Conservation (phyloP, 2,888 invertebrate genomes). For the Ennomos quercinarius region DNA sequence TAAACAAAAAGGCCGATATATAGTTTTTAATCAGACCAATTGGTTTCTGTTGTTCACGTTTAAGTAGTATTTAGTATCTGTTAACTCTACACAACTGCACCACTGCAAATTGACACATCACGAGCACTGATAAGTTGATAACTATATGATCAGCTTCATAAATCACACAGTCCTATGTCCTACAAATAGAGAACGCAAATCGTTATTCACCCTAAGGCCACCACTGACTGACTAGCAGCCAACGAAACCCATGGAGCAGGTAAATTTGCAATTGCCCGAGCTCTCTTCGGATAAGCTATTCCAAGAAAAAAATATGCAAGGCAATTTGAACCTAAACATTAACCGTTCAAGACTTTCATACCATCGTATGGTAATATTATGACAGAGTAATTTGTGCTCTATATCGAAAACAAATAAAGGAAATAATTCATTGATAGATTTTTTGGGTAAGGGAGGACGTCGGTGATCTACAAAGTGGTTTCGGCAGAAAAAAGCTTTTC, state of each 20-base stretch:
- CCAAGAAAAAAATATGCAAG: conserved; percentile 49
- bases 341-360: conserved; percentile 36
- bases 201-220: conserved; percentile 42
- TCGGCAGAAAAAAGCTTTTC: conserved; percentile 46
- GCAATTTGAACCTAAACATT: conserved; percentile 54
- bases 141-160: conserved; percentile 21
- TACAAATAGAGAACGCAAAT: conserved; percentile 46
- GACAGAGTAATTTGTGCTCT: conserved; percentile 50
- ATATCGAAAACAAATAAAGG: conserved; percentile 50
- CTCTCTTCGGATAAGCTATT: conserved; percentile 53
- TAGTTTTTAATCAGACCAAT: conserved; percentile 18
- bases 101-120: conserved; percentile 9
- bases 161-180: conserved; percentile 34
- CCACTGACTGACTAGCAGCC: conserved; percentile 49
- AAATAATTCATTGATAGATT: conserved; percentile 47
- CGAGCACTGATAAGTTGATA: conserved; percentile 16
- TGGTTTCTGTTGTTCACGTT: conserved; percentile 14
- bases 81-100: conserved; percentile 17
- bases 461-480: conserved; percentile 61
- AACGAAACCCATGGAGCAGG: conserved; percentile 63
- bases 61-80: too few relatives aligned
- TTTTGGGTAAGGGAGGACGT: conserved; percentile 48
- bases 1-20: conserved; percentile 10
- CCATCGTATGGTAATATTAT: conserved; percentile 31
- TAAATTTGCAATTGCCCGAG: conserved; percentile 70